Percentiles rank a stretch among this genome's conserved stretches.
phyloP scores from a whole-genome alignment of 2,113 vertebrate species.

The Arenaria interpres region DNA sequence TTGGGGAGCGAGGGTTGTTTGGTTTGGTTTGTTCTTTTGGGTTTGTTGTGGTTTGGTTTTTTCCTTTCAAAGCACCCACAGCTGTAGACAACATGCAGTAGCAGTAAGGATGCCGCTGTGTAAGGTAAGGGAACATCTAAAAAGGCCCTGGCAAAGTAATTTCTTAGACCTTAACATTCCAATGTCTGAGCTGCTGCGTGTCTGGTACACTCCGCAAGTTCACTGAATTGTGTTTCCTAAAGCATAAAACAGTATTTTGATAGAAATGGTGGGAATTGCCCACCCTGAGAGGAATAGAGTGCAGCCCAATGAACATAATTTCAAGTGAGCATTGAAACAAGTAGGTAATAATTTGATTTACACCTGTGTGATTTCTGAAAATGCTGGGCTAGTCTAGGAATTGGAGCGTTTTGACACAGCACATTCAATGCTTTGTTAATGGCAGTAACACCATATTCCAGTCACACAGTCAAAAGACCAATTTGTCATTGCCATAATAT shows the following conservation, averaged over 20 bases:
- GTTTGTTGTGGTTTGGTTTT: neutral
- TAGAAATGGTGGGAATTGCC: neutral
- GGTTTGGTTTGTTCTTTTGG: neutral
- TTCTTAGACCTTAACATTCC: too few species aligned
- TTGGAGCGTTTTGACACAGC: neutral
- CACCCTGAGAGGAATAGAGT: too few species aligned
- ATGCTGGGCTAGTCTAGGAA: neutral
- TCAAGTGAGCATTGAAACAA: neutral
- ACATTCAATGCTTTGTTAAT: neutral
- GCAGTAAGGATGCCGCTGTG: neutral
- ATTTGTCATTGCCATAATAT: rapidly evolving
- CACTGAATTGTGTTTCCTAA: rapidly evolving
- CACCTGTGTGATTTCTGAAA: neutral
- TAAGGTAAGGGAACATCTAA: neutral
- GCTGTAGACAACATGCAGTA: neutral
- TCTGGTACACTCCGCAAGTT: rapidly evolving
- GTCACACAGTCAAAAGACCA: neutral
- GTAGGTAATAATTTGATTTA: neutral
- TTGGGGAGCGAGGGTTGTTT: neutral
- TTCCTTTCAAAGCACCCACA: neutral
- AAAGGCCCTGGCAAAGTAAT: neutral
- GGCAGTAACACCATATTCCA: too few species aligned
- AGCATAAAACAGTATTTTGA: neutral
- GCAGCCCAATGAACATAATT: neutral
- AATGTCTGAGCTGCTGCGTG: neutral